Base-by-base conservation (phyloP, 1,140 invertebrate genomes). In the Portunus trituberculatus region DNA sequence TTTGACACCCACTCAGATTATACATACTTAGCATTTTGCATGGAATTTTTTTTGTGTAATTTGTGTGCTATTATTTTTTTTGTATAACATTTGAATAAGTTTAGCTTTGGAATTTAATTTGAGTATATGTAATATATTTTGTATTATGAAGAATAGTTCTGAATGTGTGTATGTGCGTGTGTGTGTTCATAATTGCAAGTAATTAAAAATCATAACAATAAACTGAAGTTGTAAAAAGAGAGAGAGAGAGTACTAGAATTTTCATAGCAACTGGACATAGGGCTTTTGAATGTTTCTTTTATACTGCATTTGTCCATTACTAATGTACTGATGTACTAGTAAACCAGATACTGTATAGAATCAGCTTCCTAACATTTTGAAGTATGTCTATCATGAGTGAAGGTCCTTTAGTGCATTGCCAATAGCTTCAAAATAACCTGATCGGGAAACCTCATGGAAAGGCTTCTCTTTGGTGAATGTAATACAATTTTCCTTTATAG, bases 121-220 rank as follows among this genome's bases (percentile, higher is more conserved):
- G 39, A 39, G 39, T 39, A 39, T 39, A 39, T 39, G 39, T 39
- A 39, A 39, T 39, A 39, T 39, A 6, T 39, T 39, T 39, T 39
- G 39, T 39, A 39, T 39, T 39, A 39, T 39, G 39, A 39, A 6
- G 39, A 39, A 46, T 89, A 20, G 10, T 14, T 89, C 8, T 89
- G n/a, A 39, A 46, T 89, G 39, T 89, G 31, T 89, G 45, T 89
- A 16, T 89, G 87, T 89, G 87, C 20, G 45, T 89, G 45, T 89
- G 87, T 89, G 29, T 83, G 29, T 32, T n/a, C 25, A n/a, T 29
- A 8, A 16, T 4, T 89, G 87, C 31, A 46, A 39, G 87, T 89
- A n/a, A 59, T 20, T 4, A 59, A 59, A 14, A 59, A 59, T 59
- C 0, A 59, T 4, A 59, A 59, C 0, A 59, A 59, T 59, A 20